phyloP scores from a whole-genome alignment of 2,888 invertebrate genomes.

The Tenthredo distinguenda region DNA sequence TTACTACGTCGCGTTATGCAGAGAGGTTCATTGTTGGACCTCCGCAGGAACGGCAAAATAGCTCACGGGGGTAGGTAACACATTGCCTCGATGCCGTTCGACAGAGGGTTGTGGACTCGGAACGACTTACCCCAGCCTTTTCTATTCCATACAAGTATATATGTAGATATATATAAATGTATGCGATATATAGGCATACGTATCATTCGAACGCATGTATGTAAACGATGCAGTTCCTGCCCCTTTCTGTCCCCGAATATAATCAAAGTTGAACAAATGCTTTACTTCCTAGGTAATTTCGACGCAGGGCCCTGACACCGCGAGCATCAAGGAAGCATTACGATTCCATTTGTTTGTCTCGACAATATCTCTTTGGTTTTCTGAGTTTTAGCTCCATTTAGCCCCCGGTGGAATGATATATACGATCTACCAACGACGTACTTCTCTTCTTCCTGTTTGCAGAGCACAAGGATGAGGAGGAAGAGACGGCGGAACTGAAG shows the following conservation, averaged over 20 bases:
- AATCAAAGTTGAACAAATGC: neutral
- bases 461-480: neutral
- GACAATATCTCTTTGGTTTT: neutral
- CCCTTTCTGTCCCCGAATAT: neutral
- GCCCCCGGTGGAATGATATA: neutral
- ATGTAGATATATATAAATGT: neutral
- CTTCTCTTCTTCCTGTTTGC: conserved; percentile 13
- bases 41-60: conserved; percentile 27
- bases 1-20: conserved; percentile 67
- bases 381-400: neutral
- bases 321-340: neutral
- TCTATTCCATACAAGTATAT: neutral
- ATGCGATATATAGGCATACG: neutral
- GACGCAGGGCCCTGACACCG: neutral
- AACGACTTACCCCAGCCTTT: conserved; percentile 11
- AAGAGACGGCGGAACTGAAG: conserved; percentile 5
- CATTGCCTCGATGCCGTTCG: conserved; percentile 15
- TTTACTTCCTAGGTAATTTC: neutral
- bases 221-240: neutral
- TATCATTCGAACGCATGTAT: neutral
- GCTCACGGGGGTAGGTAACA: conserved; percentile 20
- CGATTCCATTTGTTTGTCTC: conserved; percentile 29
- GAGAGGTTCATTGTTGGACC: conserved; percentile 69
- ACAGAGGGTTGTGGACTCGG: conserved; percentile 10
- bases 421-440: neutral